Evolutionary conservation across 1,140 invertebrate genomes (phyloP), one percentile per base, ranked within the genome.

Genomic region (Drosophila auraria): DNA sequence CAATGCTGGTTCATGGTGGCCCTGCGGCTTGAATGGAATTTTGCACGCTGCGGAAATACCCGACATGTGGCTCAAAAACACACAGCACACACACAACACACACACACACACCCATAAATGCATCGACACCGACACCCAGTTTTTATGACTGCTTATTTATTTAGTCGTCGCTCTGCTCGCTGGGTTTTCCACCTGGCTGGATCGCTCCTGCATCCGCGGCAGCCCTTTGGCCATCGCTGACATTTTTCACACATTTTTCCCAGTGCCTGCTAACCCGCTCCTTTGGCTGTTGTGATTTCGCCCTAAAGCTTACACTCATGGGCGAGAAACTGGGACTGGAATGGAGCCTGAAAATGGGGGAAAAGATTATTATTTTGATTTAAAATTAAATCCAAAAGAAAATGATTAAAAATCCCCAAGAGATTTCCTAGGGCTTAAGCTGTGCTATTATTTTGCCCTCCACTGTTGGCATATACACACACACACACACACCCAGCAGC

Each of bases 61-160:
- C 75, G 69, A 54, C 83, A 83, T 86, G 80, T 87, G 83, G 64
- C 74, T 57, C 40, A 15, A 7, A 57, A n/a, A 57, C 23, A 57
- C 4, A 40, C 54, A 40, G 12, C 36, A 45, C 44, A 11, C 20
- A 20, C 51, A 36, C 53, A 3, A 5, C 25, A 27, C 25, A 27
- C 25, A 25, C 25, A 54, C 69, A 63, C 58, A 51, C 66, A 70
- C 38, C 49, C 30, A 57, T 57, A 53, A 53, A 68, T 38, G 47
- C 66, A 71, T 50, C 54, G 47, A 36, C 63, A 82, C 78, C 59
- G 51, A 62, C 33, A 45, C 53, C 14, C 23, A 57, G 47, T 81
- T 90, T 89, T 89, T 89, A 89, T 89, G 84, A 79, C 84, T 90
- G 86, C 78, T 89, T 89, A 89, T 89, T 89, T 89, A 89, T 89